These are phyloP conservation scores for Podarcis lilfordi DNA, from an alignment of 2,797 vertebrate species.

Conservation along the genomic window DNA sequence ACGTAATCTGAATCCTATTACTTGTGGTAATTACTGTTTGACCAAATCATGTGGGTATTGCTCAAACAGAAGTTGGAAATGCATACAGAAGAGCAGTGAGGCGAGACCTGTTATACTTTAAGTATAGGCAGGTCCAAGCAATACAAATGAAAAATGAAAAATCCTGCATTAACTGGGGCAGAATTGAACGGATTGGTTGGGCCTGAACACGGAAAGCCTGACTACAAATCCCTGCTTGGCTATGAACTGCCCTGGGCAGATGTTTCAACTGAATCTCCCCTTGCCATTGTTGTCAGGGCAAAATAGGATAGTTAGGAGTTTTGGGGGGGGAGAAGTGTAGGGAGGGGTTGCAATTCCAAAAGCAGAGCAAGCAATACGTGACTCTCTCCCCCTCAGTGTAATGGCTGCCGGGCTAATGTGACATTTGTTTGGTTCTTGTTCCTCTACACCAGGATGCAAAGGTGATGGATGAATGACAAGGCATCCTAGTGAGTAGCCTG, in stretches of 20 bases:
- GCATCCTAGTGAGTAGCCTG: too few relatives aligned
- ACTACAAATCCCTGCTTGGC: background rate
- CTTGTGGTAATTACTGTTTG: background rate
- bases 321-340: background rate
- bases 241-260: constrained; percentile 11
- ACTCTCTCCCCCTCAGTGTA: too few relatives aligned
- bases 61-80: background rate
- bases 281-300: background rate
- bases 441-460: too few relatives aligned
- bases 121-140: background rate
- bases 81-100: background rate
- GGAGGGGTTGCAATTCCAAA: too few relatives aligned
- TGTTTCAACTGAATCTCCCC: background rate
- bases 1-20: background rate
- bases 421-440: too few relatives aligned
- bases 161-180: background rate
- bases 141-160: background rate
- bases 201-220: background rate
- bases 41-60: background rate
- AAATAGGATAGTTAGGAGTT: background rate
- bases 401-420: too few relatives aligned
- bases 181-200: background rate
- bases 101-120: background rate
- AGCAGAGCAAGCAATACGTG: too few relatives aligned
- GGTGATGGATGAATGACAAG: too few relatives aligned